Evolutionary conservation across 1,140 invertebrate species (phyloP).

Genomic region (Aphis craccivora): DNA sequence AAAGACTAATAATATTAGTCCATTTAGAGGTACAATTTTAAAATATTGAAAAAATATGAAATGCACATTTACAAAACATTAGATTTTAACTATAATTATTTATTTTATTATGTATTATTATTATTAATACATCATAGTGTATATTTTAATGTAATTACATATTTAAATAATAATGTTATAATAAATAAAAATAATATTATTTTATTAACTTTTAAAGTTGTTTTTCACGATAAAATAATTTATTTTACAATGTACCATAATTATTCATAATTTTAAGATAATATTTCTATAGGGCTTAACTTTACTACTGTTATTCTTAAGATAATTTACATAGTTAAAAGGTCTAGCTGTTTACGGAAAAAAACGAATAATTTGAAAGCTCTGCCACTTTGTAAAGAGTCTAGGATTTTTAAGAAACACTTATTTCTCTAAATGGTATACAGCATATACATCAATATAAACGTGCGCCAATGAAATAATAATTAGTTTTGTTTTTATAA

Average conservation of each 20-base stretch:
- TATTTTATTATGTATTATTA: neutral
- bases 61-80: neutral
- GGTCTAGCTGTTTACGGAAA: neutral
- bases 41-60: too few relatives aligned
- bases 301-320: neutral
- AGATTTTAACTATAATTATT: neutral
- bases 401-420: neutral
- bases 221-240: neutral
- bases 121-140: neutral
- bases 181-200: neutral
- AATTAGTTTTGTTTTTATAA: neutral
- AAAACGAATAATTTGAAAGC: neutral
- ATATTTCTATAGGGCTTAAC: too few relatives aligned
- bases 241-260: neutral
- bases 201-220: neutral
- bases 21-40: too few relatives aligned
- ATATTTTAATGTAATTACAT: neutral
- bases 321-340: neutral
- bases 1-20: neutral
- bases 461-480: neutral
- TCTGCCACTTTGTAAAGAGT: neutral
- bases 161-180: neutral
- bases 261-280: neutral
- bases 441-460: too few relatives aligned
- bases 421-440: neutral